Evolutionary conservation across 2,113 vertebrate species (phyloP).

Genomic region (Brachyistius frenatus): DNA sequence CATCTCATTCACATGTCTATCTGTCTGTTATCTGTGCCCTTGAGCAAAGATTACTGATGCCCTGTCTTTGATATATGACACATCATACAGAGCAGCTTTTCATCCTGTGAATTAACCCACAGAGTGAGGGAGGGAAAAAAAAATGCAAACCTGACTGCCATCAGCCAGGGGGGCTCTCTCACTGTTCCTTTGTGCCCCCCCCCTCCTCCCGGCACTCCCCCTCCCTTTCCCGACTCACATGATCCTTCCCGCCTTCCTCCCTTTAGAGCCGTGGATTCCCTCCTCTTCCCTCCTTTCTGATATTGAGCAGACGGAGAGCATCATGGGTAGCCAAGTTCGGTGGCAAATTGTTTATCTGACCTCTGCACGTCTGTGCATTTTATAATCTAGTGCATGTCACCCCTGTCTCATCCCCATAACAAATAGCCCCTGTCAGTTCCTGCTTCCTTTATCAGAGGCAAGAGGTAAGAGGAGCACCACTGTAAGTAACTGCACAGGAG

Average conservation of each 20-base stretch:
- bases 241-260: constrained; percentile 64
- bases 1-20: constrained; percentile 99
- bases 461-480: constrained; percentile 62
- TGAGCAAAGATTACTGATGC: constrained; percentile 99
- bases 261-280: constrained; percentile 36
- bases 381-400: constrained; percentile 85
- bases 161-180: constrained; percentile 86
- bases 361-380: constrained; percentile 85
- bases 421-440: constrained; percentile 83
- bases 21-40: constrained; percentile 99
- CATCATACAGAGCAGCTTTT: constrained; percentile 99
- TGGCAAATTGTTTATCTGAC: constrained; percentile 90
- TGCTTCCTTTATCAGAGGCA: constrained; percentile 76
- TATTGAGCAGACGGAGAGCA: constrained; percentile 77
- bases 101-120: constrained; percentile 99
- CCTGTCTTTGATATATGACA: constrained; percentile 99
- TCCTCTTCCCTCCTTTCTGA: constrained; percentile 69
- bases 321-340: constrained; percentile 85
- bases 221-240: constrained; percentile 78
- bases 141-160: constrained; percentile 96
- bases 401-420: constrained; percentile 83
- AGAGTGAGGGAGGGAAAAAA: constrained; percentile 64
- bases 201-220: constrained; percentile 69
- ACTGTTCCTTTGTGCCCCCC: constrained; percentile 89
- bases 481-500: constrained; percentile 67